Percentiles rank a stretch among this genome's conserved stretches.
Conservation (phyloP, 2,113 vertebrate species). For the Dipodomys spectabilis region DNA sequence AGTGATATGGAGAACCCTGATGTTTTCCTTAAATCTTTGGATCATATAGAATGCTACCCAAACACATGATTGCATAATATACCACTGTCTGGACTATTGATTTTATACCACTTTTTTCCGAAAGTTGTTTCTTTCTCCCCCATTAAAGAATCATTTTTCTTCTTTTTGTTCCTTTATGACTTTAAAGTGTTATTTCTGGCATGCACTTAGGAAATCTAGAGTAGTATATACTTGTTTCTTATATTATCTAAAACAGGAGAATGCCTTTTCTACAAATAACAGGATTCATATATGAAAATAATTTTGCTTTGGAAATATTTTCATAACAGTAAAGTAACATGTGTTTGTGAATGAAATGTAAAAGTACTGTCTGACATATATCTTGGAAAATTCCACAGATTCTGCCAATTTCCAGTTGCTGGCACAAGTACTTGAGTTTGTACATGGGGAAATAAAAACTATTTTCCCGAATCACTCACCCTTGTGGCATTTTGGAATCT, state of each 20-base stretch:
- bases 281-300: constrained; percentile 7
- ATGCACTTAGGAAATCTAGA: constrained; percentile 5
- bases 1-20: neutral
- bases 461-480: neutral
- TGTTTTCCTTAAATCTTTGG: neutral
- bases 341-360: constrained; percentile 42
- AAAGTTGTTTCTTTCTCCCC: neutral
- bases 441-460: constrained; percentile 33
- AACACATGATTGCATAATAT: neutral
- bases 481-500: constrained; percentile 32
- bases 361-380: constrained; percentile 50
- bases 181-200: constrained; percentile 37
- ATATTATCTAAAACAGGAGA: neutral
- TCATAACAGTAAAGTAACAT: neutral
- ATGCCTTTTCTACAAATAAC: neutral
- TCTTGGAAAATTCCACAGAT: constrained; percentile 61
- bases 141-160: neutral
- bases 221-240: constrained; percentile 22
- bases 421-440: constrained; percentile 34
- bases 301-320: neutral
- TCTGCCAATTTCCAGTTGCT: constrained; percentile 65
- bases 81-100: neutral
- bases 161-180: constrained; percentile 29
- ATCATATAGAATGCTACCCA: neutral
- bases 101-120: constrained; percentile 45